phyloP scores from a whole-genome alignment of 2,113 vertebrate genomes.

The Cyanocitta stelleri region DNA sequence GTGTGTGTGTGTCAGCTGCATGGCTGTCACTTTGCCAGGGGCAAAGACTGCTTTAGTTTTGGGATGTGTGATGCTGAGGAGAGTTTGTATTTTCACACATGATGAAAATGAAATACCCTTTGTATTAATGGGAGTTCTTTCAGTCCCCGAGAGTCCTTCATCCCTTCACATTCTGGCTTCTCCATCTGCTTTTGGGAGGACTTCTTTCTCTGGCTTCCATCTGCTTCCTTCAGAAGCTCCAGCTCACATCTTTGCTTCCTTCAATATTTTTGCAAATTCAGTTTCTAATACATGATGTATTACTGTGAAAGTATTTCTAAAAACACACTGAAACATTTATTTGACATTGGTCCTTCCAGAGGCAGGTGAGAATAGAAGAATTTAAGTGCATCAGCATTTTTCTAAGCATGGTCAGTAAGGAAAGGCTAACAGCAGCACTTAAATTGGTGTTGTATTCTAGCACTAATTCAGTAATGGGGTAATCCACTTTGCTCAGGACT shows the following conservation, averaged over 20 bases:
- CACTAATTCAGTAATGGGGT: neutral
- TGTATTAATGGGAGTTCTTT: neutral
- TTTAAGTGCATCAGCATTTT: neutral
- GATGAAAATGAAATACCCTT: neutral
- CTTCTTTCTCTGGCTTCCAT: neutral
- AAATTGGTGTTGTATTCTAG: neutral
- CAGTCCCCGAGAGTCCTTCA: neutral
- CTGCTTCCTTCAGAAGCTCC: neutral
- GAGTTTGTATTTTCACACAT: neutral
- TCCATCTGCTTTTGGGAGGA: neutral
- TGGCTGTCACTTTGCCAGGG: neutral
- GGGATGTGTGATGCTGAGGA: neutral
- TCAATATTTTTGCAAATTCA: neutral
- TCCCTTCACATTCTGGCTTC: neutral
- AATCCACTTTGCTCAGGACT: neutral
- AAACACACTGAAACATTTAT: neutral
- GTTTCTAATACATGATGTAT: neutral
- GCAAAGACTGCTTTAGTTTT: neutral
- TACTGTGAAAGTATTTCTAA: neutral
- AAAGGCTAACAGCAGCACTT: neutral
- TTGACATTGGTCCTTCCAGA: neutral
- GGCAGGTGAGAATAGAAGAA: neutral
- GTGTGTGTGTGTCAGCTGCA: neutral
- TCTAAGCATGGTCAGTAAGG: neutral
- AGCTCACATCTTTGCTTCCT: neutral